Conservation (phyloP, 2,797 vertebrate species). For the Tamandua tetradactyla region DNA sequence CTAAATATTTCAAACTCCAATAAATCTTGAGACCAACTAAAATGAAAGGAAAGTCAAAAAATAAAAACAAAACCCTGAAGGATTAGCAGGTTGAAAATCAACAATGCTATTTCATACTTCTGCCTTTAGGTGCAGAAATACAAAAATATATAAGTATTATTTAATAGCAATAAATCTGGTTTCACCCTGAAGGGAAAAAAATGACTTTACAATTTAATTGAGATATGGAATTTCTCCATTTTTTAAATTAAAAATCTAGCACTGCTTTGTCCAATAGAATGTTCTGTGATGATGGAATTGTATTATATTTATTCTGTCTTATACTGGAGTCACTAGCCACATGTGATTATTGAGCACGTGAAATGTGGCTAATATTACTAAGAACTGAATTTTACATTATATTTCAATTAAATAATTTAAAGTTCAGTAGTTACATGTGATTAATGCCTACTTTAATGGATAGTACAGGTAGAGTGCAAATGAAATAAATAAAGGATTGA, state of each 20-base stretch:
- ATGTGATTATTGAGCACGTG: background rate
- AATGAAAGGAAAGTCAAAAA: background rate
- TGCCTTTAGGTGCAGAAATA: background rate
- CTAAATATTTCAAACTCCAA: background rate
- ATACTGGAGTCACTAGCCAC: no score
- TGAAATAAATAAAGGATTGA: background rate
- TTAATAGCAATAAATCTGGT: background rate
- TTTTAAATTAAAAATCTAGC: background rate
- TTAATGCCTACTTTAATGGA: background rate
- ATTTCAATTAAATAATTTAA: conserved; percentile 26
- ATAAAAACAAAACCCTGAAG: background rate
- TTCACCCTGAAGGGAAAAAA: conserved; percentile 15
- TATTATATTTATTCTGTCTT: background rate
- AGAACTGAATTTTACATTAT: background rate
- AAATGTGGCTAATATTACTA: background rate
- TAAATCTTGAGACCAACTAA: background rate
- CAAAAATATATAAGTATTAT: background rate
- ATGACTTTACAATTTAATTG: background rate
- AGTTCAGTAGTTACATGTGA: background rate
- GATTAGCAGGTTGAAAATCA: background rate
- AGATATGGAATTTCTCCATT: background rate
- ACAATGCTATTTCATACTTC: background rate
- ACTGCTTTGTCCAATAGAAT: background rate
- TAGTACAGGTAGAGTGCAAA: background rate
- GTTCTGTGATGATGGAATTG: background rate